These are phyloP conservation scores for Vireo griseus DNA, from an alignment of 2,797 vertebrate genomes.

Conservation along the genomic window DNA sequence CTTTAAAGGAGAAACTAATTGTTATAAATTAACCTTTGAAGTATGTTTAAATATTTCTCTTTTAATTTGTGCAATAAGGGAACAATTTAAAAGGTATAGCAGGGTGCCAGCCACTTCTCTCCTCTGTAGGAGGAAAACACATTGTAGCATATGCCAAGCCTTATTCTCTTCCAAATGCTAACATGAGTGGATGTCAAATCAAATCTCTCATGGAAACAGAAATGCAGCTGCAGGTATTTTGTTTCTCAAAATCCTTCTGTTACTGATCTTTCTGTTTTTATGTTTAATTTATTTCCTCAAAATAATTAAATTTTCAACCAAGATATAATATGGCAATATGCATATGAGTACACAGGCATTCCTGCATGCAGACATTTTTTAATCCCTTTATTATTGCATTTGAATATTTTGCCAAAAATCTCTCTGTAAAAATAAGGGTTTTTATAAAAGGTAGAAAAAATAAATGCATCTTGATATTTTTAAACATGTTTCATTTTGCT, in stretches of 20 bases:
- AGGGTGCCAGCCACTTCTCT: constrained; percentile 52
- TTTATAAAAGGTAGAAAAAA: background rate
- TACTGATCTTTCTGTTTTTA: constrained; percentile 17
- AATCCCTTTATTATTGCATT: constrained; percentile 5
- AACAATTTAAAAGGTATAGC: constrained; percentile 52
- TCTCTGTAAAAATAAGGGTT: constrained; percentile 5
- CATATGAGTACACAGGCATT: background rate
- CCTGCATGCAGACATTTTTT: background rate
- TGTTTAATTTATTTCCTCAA: constrained; percentile 9
- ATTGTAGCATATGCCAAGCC: constrained; percentile 53
- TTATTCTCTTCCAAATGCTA: constrained; percentile 56
- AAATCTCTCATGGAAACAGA: constrained; percentile 55
- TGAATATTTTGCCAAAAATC: background rate
- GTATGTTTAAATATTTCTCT: constrained; percentile 60
- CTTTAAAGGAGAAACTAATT: constrained; percentile 43
- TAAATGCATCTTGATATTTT: background rate
- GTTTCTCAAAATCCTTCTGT: constrained; percentile 42
- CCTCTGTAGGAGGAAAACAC: constrained; percentile 59
- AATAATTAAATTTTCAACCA: constrained; percentile 40
- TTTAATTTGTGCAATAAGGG: constrained; percentile 54
- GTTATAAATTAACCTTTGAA: constrained; percentile 56
- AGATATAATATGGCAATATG: background rate
- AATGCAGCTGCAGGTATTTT: constrained; percentile 62
- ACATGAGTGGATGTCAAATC: constrained; percentile 61
- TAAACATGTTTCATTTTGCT: background rate